These are phyloP conservation scores for Cladorhizidae sp. DNA, from an alignment of 37 sponge, comb jelly and placozoan species.

Conservation along the genomic window DNA sequence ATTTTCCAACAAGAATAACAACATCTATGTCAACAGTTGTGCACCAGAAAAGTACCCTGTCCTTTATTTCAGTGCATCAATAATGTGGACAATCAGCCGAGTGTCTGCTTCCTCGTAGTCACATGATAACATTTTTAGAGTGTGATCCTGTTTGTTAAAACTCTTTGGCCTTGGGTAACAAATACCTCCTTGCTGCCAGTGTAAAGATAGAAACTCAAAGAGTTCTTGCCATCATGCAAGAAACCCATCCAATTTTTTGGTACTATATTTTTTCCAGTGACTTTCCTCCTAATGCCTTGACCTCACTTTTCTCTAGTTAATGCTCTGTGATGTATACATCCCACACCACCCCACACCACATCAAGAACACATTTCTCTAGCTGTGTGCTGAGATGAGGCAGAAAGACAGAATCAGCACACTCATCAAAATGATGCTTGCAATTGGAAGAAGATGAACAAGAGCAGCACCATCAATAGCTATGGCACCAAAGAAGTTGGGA, in stretches of 20 bases:
- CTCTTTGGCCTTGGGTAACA: no score
- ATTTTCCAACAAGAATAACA: no score
- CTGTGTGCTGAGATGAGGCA: constrained; percentile 1
- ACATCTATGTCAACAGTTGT: constrained; percentile 26
- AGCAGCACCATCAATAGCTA: no score
- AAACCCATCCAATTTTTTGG: no score
- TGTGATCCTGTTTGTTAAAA: background rate
- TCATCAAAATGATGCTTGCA: background rate
- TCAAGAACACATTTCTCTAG: background rate
- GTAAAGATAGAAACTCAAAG: background rate
- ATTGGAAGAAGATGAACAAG: no score
- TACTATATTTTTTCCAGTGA: no score
- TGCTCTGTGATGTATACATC: background rate
- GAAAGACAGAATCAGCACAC: no score
- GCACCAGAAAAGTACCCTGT: background rate
- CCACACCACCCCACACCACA: constrained; percentile 7
- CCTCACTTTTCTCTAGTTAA: no score
- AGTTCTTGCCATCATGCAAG: constrained; percentile 6
- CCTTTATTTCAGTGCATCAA: constrained; percentile 12
- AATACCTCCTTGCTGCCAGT: no score
- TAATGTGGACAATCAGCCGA: constrained; percentile 4
- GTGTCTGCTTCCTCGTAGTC: no score
- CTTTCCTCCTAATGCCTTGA: no score
- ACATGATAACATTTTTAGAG: constrained; percentile 6
- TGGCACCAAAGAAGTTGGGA: no score